Evolutionary conservation across 2,888 invertebrate species (phyloP).

Genomic region (Coelopa pilipes): DNA sequence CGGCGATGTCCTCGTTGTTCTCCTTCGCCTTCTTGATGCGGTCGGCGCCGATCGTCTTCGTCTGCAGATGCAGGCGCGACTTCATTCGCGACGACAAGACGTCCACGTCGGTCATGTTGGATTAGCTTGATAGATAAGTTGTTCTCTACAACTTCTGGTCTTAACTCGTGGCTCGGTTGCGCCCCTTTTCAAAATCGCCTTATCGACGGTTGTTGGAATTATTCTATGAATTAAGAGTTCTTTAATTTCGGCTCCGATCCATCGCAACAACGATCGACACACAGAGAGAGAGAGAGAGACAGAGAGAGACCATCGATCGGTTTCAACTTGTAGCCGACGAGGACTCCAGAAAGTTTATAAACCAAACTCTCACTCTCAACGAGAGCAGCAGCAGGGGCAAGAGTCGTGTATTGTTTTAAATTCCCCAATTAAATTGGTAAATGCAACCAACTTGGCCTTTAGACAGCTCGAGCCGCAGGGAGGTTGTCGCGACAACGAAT

Average conservation of each 20-base stretch:
- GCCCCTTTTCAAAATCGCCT: neutral
- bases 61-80: conserved; percentile 77
- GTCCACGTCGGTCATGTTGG: conserved; percentile 74
- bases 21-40: conserved; percentile 82
- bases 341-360: neutral
- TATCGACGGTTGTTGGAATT: neutral
- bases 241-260: neutral
- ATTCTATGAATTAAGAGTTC: conserved; percentile 4
- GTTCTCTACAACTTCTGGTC: neutral
- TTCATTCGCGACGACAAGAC: conserved; percentile 83
- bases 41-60: conserved; percentile 85
- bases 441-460: conserved; percentile 25
- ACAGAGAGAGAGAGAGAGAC: neutral
- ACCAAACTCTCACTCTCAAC: conserved; percentile 22
- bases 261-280: neutral
- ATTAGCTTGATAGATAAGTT: neutral
- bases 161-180: neutral
- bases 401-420: conserved; percentile 29
- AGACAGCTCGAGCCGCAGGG: neutral
- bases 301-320: neutral
- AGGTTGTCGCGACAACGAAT: neutral
- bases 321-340: neutral
- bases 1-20: conserved; percentile 87
- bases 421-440: conserved; percentile 31
- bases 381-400: neutral